Base-by-base conservation (phyloP, 2,113 vertebrate genomes). In the Pterocles orientalis region DNA sequence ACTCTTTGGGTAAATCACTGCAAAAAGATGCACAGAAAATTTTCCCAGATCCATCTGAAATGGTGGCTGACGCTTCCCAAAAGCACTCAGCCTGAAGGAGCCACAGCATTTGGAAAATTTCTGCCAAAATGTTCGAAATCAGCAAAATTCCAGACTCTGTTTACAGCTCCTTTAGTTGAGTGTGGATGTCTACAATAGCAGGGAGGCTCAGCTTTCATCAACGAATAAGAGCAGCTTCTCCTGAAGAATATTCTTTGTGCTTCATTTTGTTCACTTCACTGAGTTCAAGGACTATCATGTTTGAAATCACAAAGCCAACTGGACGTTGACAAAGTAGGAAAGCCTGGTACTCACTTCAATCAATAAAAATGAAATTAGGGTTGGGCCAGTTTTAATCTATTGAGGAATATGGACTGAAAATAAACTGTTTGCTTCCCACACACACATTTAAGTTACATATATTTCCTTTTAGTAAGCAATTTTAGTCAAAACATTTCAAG, bases 111-210 rank as follows among this genome's bases (percentile, higher is more conserved):
- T 48, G 24, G 43, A 88, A 81, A 78, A 58, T 4, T 58, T 61
- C 33, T 60, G 31, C 50, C 25, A 25, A 64, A 86, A 36, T 9
- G 3, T 25, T 1, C 57, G 16, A 47, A 86, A 62, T 12, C 1
- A 18, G 25, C 15, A 73, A 66, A 54, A 83, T 26, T 23, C 58
- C 62, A 82, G 48, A 50, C 7, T 4, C 5, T 47, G 5, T 21
- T 85, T 79, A 76, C 17, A 45, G 28, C 13, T 78, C 48, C 34
- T 87, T 87, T 18, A 76, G 57, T 45, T 95, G 16, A 45, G 8
- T 17, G 11, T 14, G 11, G 13, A 39, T 25, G 14, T 8, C 53
- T 53, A 24, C 6, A 0, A 68, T 0, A 14, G n/a, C 14, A 18
- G 14, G 24, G 43, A 41, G 14, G 39, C 18, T 72, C 73, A 60